phyloP scores from a whole-genome alignment of 1,140 invertebrate genomes.

The Coenobita brevimanus region DNA sequence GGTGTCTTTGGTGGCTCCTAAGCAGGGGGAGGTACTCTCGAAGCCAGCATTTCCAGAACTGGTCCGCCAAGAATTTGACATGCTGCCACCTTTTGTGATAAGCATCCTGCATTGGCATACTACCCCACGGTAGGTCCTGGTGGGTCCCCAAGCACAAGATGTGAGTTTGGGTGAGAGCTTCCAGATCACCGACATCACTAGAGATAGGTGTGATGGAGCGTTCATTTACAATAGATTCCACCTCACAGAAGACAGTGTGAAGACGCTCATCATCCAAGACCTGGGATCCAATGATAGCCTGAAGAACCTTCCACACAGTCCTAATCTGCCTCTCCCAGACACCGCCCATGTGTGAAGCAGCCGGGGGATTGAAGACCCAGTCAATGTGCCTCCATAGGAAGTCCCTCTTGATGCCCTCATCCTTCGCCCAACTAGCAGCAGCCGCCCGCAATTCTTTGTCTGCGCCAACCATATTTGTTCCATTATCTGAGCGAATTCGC shows the following conservation, averaged over 20 bases:
- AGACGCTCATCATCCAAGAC: too few species aligned
- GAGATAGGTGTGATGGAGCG: background rate
- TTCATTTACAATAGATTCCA: background rate
- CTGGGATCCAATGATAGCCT: background rate
- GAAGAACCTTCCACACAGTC: background rate
- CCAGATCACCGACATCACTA: background rate
- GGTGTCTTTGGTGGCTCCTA: too few species aligned
- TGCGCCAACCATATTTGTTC: background rate
- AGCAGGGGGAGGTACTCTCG: too few species aligned
- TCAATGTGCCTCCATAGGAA: background rate
- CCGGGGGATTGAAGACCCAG: too few species aligned
- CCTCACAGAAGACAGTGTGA: too few species aligned
- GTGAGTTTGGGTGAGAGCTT: background rate
- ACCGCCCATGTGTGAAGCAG: too few species aligned
- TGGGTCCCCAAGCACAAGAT: background rate
- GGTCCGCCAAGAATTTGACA: too few species aligned
- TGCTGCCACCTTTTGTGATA: background rate
- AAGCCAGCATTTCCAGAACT: background rate
- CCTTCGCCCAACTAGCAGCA: background rate
- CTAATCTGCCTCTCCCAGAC: too few species aligned
- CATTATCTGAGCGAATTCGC: background rate
- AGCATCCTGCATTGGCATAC: background rate
- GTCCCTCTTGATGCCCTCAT: too few species aligned
- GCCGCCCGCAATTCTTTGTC: background rate
- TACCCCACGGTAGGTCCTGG: background rate